Evolutionary conservation across 2,797 vertebrate genomes (phyloP), one percentile per base, ranked within the genome.

Genomic region (Neosalanx taihuensis): DNA sequence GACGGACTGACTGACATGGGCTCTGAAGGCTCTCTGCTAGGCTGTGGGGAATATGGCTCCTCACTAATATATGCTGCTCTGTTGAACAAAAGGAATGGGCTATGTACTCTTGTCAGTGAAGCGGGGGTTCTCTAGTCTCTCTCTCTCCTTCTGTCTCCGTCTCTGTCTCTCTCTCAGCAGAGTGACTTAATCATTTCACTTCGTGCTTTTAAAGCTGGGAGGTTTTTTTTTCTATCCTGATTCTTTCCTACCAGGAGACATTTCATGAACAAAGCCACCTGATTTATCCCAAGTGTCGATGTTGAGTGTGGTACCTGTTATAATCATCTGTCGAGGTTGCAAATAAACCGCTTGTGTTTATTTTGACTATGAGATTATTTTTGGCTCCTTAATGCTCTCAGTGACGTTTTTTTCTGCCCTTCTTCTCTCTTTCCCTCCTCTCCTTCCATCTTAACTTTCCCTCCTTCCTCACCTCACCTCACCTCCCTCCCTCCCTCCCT

Each of bases 81-180:
- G 73, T 84, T 85, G 77, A 88, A 88, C 83, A 87, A 84, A 86
- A 84, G 79, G 84, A 90, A 85, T 86, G 76, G 72, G 59, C 72
- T 72, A 84, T 81, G 78, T 15, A 64, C 6, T 60, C 74, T 80
- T 31, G 35, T 83, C 77, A 82, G 77, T 62, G 79, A 51, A 80
- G 72, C 78, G 62, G 30, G 30, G 49, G 67, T 73, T 56, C 9
- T 56, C 51, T 56, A 10, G 9, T 15, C 78, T 12, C 46, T 49
- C 46, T 68, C 29, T 29, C 67, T 79, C 78, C 66, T 66, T 57
- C 56, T 68, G 15, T 30, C 66, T 79, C 78, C n/a, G 3, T 56
- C 17, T 69, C 30, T 29, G 64, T 79, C 18, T 49, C 77, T 80
- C 75, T 67, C 68, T 58, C 57, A 79, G 69, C 68, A 57, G 72